Evolutionary conservation across 2,113 vertebrate species (phyloP).

Genomic region (Spilogale gracilis): DNA sequence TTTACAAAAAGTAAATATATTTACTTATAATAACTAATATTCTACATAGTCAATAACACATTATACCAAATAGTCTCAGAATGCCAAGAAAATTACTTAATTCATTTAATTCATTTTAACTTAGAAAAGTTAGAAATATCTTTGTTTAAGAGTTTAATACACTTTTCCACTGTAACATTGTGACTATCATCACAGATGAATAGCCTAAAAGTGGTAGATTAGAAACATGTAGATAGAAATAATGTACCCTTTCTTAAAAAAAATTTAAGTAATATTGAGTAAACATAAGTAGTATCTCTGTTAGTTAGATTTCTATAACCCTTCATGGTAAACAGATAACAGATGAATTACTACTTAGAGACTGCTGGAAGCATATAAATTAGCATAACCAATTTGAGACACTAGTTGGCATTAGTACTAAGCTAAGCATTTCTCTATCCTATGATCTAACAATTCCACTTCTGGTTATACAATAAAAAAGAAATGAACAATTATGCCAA

Average conservation of each 20-base stretch:
- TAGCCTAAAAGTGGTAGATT: background rate
- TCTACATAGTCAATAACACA: background rate
- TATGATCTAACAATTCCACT: background rate
- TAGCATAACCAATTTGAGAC: background rate
- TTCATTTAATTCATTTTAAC: background rate
- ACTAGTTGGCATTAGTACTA: background rate
- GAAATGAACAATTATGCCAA: background rate
- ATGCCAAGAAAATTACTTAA: background rate
- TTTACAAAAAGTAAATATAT: background rate
- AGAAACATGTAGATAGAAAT: background rate
- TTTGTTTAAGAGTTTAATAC: background rate
- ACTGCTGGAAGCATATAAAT: background rate
- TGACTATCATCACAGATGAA: background rate
- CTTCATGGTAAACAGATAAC: background rate
- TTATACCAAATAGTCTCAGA: background rate
- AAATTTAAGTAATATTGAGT: background rate
- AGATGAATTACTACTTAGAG: background rate
- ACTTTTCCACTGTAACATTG: background rate
- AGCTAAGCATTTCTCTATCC: background rate
- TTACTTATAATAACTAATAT: background rate
- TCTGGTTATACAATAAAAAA: background rate
- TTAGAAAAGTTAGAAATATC: background rate
- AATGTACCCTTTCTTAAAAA: background rate
- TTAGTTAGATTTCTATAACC: background rate
- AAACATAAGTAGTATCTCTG: background rate